These are phyloP conservation scores for Nesogale talazaci DNA, from an alignment of 2,113 vertebrate genomes.

Conservation along the genomic window DNA sequence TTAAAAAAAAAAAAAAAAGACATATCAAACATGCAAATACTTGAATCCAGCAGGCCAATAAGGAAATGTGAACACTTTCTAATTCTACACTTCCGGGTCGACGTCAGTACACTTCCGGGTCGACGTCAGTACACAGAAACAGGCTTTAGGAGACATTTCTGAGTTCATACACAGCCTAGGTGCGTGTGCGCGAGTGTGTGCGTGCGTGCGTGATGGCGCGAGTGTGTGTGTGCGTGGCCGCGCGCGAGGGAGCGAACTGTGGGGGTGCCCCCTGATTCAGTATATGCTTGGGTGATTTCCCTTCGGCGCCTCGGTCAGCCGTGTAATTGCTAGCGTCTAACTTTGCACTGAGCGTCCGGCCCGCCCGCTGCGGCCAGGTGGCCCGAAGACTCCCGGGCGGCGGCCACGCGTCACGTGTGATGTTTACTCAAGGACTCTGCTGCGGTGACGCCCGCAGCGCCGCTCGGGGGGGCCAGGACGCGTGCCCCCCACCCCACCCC, in stretches of 20 bases:
- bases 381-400: too few relatives aligned
- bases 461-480: constrained; percentile 92
- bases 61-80: constrained; percentile 96
- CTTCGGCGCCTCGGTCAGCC: constrained; percentile 87
- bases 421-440: constrained; percentile 99
- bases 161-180: constrained; percentile 82
- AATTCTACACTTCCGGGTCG: constrained; percentile 89
- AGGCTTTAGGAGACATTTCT: constrained; percentile 86
- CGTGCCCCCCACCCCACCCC: constrained; percentile 87
- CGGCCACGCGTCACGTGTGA: constrained; percentile 96
- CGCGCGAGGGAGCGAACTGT: constrained; percentile 73
- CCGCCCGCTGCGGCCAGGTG: constrained; percentile 86
- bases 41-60: constrained; percentile 98
- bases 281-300: constrained; percentile 87
- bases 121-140: constrained; percentile 84
- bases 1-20: constrained; percentile 81
- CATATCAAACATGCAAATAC: constrained; percentile 96
- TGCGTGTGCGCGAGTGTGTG: constrained; percentile 66
- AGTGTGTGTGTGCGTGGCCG: constrained; percentile 45
- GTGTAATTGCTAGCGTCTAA: constrained; percentile 88
- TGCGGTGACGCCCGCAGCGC: constrained; percentile 89
- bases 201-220: constrained; percentile 65
- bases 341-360: constrained; percentile 98
- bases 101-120: constrained; percentile 88
- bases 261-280: constrained; percentile 85